Conservation (phyloP, 2,888 invertebrate genomes). For the Hyles lineata region DNA sequence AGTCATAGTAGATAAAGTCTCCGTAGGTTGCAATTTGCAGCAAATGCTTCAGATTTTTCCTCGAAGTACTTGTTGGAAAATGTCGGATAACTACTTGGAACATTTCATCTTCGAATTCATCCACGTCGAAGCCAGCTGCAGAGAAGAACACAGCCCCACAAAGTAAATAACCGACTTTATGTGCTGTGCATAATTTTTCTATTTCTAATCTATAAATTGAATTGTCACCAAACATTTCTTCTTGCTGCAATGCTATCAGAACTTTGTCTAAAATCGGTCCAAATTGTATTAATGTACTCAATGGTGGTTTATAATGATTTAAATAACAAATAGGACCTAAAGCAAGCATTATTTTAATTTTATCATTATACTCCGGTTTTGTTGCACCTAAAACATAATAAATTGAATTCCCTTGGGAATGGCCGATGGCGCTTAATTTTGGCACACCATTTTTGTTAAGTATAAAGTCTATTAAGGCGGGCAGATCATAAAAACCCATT, state of each 20-base stretch:
- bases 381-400: constrained; percentile 80
- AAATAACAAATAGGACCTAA: constrained; percentile 83
- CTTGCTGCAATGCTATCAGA: constrained; percentile 15
- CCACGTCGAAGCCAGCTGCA: constrained; percentile 75
- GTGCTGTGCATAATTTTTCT: constrained; percentile 13
- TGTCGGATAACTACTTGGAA: constrained; percentile 43
- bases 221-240: constrained; percentile 28
- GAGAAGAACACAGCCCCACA: constrained; percentile 32
- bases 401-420: constrained; percentile 86
- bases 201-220: not conserved
- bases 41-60: constrained; percentile 46
- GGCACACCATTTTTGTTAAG: constrained; percentile 69
- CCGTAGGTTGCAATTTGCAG: constrained; percentile 38
- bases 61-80: constrained; percentile 49
- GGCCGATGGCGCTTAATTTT: constrained; percentile 86
- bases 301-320: constrained; percentile 55
- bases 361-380: constrained; percentile 81
- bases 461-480: constrained; percentile 80
- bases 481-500: constrained; percentile 87
- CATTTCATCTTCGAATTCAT: constrained; percentile 79
- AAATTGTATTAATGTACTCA: not conserved
- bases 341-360: constrained; percentile 76
- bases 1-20: constrained; percentile 19
- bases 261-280: constrained; percentile 20
- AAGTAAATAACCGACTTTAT: constrained; percentile 25